These are phyloP conservation scores for Palythoa grandis DNA, from an alignment of 92 coral and sea anemone genomes.

Conservation along the genomic window DNA sequence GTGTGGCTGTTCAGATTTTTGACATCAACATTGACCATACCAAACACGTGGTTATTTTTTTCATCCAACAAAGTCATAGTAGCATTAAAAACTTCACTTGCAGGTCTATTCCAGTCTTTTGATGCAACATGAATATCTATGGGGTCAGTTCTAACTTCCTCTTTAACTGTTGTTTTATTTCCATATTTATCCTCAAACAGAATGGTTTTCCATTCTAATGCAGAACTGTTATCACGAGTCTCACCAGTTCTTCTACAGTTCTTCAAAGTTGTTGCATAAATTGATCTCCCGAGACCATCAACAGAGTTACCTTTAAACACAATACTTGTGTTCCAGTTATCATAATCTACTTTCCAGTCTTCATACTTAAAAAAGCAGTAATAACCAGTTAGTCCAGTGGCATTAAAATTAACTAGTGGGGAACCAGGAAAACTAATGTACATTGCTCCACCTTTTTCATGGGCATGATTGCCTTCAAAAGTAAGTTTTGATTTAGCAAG, in stretches of 20 bases:
- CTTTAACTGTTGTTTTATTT: constrained; percentile 50
- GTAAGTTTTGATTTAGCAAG: constrained; percentile 54
- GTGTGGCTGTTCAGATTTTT: background rate
- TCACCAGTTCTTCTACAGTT: constrained; percentile 76
- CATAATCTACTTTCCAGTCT: constrained; percentile 36
- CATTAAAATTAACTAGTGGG: constrained; percentile 73
- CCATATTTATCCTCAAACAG: constrained; percentile 55
- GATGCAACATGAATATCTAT: constrained; percentile 53
- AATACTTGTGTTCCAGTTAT: constrained; percentile 69
- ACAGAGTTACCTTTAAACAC: constrained; percentile 72
- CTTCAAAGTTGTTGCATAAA: constrained; percentile 83
- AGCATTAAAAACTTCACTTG: constrained; percentile 75
- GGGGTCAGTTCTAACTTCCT: constrained; percentile 81
- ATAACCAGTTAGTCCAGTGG: constrained; percentile 68
- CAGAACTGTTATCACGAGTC: constrained; percentile 58
- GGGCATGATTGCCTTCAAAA: constrained; percentile 66
- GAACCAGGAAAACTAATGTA: constrained; percentile 85
- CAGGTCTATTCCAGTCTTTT: constrained; percentile 78
- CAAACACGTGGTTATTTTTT: constrained; percentile 69
- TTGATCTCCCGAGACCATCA: constrained; percentile 66
- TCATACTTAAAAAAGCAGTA: constrained; percentile 76
- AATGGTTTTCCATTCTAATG: constrained; percentile 74
- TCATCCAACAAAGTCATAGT: constrained; percentile 77
- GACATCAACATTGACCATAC: constrained; percentile 68
- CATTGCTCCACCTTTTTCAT: constrained; percentile 90